phyloP scores from a whole-genome alignment of 2,888 invertebrate genomes.

The Drosophila mimetica region DNA sequence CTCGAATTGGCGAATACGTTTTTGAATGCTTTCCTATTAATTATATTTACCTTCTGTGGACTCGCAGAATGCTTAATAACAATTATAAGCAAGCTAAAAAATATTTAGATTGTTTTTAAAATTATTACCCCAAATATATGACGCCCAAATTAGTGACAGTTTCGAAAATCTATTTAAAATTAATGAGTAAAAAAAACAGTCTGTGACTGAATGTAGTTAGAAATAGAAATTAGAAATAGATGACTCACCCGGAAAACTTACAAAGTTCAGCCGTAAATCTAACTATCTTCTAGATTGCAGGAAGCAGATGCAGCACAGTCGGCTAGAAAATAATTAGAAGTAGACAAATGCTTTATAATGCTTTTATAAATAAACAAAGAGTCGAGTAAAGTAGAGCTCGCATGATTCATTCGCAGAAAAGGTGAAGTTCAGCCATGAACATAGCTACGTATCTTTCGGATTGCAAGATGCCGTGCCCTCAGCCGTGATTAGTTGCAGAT shows the following conservation, averaged over 20 bases:
- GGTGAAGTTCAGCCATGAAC: slow-evolving; percentile 72
- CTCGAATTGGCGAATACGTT: too few species aligned
- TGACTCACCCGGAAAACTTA: background rate
- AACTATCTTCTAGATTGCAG: too few species aligned
- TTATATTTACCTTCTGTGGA: too few species aligned
- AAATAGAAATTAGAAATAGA: background rate
- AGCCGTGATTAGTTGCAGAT: slow-evolving; percentile 63
- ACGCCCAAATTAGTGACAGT: too few species aligned
- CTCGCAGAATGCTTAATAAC: too few species aligned
- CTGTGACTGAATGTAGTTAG: background rate
- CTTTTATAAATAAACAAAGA: background rate
- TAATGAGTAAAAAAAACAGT: too few species aligned
- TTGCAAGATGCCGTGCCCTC: slow-evolving; percentile 61
- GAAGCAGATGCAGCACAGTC: background rate
- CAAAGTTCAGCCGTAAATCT: background rate
- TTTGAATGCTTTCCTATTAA: too few species aligned
- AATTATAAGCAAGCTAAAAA: too few species aligned
- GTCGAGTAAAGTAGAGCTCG: background rate
- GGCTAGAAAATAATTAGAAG: background rate
- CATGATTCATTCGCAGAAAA: slow-evolving; percentile 59
- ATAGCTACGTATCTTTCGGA: slow-evolving; percentile 35
- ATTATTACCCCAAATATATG: too few species aligned
- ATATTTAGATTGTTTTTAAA: too few species aligned
- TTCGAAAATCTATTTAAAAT: too few species aligned
- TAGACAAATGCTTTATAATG: background rate